Evolutionary conservation across 2,797 vertebrate genomes (phyloP), one percentile per base, ranked within the genome.

Genomic region (Anableps anableps): DNA sequence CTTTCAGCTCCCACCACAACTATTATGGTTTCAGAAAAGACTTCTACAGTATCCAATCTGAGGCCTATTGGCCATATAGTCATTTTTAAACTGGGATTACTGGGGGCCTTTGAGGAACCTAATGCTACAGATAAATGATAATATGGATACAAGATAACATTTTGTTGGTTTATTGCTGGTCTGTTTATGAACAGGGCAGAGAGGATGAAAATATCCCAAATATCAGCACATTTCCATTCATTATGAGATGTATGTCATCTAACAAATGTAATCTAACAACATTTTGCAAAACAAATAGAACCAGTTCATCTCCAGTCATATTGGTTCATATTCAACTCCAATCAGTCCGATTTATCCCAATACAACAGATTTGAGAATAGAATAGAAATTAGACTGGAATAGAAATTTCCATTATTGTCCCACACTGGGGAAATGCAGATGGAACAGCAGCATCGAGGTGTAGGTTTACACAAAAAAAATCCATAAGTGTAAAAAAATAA

Each of bases 1-100:
- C 84, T 78, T 64, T 31, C n/a, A 41, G 60, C 45, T 76, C 36
- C 74, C 75, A 55, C 2, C 19, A n/a, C 75, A 72, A 60, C 72
- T 55, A 47, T 21, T 83, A 68, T 73, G 9, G 16, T 53, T 41
- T 17, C 73, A 38, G 48, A 73, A 74, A 0, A 31, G 45, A 26
- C 36, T 17, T 43, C 34, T 31, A n/a, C 3, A 68, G 78, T 72
- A 50, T 34, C 36, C 21, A 74, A 34, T 38, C 21, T 74, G 48
- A 74, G 9, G 72, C 72, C 29, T 34, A 8, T 41, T 68, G 64
- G 64, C 36, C 36, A 68, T 26, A 41, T 1, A 23, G 21, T 19
- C 38, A 70, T 70, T 70, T 70, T n/a, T 70, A 70, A n/a, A 70
- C 66, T 43, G 64, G 21, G 21, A 41, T 70, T n/a, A 70, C 23